phyloP scores from a whole-genome alignment of 2,113 vertebrate genomes.

The Theristicus caerulescens region DNA sequence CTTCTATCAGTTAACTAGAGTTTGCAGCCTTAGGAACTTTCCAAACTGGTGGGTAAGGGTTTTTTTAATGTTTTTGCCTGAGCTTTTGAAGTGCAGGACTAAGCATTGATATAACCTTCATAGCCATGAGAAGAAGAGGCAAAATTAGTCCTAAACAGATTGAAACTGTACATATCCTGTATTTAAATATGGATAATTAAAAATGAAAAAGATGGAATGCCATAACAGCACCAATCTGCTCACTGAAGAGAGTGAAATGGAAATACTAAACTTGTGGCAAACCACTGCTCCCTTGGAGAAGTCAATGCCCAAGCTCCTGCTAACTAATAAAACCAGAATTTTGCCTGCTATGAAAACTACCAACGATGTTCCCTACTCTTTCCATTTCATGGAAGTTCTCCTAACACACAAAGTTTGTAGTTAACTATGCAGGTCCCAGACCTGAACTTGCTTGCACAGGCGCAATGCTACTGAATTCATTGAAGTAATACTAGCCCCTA shows the following conservation, averaged over 20 bases:
- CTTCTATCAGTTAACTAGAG: neutral
- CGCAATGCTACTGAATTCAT: neutral
- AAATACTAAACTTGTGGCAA: neutral
- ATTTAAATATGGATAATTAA: neutral
- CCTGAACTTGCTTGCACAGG: neutral
- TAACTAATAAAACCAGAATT: neutral
- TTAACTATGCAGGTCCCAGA: neutral
- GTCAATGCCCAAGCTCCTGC: neutral
- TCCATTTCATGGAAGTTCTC: neutral
- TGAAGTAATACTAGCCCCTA: neutral
- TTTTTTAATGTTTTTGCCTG: neutral
- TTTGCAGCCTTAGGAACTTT: neutral
- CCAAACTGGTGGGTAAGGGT: neutral
- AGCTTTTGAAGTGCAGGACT: neutral
- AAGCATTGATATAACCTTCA: neutral
- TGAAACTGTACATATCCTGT: neutral
- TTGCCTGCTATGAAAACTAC: neutral
- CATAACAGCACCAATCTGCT: neutral
- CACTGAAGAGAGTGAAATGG: neutral
- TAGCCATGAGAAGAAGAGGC: neutral
- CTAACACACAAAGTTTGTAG: neutral
- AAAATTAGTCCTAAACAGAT: neutral
- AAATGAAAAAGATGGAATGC: neutral
- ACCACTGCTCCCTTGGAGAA: neutral
- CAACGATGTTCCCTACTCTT: neutral